A percentile compares a stretch with the other conserved stretches of the same genome.
These are phyloP conservation scores for Engraulis encrasicolus DNA, from an alignment of 2,113 vertebrate species.

Conservation along the genomic window DNA sequence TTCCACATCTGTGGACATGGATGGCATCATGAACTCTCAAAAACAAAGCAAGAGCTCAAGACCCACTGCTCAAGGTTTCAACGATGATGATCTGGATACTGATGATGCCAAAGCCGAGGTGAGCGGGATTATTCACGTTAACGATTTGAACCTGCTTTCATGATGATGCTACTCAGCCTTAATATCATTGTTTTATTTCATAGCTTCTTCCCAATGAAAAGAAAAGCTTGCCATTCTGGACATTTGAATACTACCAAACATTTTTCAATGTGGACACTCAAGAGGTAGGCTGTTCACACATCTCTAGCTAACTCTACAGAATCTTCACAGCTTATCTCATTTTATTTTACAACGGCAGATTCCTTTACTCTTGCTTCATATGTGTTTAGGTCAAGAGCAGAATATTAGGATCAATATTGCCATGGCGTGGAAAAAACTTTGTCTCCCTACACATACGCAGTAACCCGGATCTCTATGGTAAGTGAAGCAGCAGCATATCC, in stretches of 20 bases:
- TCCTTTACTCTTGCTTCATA: background rate
- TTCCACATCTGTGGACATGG: conserved; percentile 83
- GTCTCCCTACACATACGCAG: conserved; percentile 87
- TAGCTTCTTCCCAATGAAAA: conserved; percentile 90
- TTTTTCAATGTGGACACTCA: conserved; percentile 94
- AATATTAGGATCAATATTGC: conserved; percentile 91
- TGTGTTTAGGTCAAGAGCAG: conserved; percentile 85
- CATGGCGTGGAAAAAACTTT: conserved; percentile 93
- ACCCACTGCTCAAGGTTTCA: conserved; percentile 69
- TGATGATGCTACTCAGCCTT: too few relatives aligned
- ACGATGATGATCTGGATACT: conserved; percentile 76
- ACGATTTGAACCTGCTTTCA: too few relatives aligned
- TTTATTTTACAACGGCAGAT: too few relatives aligned
- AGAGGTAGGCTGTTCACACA: conserved; percentile 80
- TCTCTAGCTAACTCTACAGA: too few relatives aligned
- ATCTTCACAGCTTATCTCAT: too few relatives aligned
- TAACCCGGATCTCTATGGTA: conserved; percentile 96
- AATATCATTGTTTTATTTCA: conserved; percentile 65
- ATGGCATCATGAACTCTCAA: conserved; percentile 67
- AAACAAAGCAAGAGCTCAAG: conserved; percentile 63
- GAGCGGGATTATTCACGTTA: too few relatives aligned
- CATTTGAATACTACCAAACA: conserved; percentile 94
- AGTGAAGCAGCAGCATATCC: too few relatives aligned
- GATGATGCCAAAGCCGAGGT: conserved; percentile 89
- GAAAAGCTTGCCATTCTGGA: conserved; percentile 94